phyloP scores from a whole-genome alignment of 2,113 vertebrate genomes.

The Psophia crepitans region DNA sequence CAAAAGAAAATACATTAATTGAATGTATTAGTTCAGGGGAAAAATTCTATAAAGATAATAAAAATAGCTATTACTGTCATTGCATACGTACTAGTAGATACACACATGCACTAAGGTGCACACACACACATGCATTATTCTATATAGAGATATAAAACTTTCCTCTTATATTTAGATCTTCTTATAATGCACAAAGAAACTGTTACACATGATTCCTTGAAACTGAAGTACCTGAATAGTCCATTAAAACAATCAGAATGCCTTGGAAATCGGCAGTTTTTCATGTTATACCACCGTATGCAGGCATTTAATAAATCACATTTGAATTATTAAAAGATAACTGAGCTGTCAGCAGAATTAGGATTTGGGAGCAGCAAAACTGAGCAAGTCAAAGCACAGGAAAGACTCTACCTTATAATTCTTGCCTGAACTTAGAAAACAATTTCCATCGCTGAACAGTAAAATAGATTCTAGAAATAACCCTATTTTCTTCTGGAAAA shows the following conservation, averaged over 20 bases:
- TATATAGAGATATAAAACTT: neutral
- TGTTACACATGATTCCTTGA: neutral
- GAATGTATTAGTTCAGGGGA: neutral
- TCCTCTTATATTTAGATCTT: neutral
- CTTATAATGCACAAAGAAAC: neutral
- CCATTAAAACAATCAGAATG: neutral
- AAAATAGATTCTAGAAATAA: neutral
- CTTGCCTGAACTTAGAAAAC: neutral
- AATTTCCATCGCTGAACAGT: neutral
- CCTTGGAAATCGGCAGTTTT: neutral
- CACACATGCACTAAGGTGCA: neutral
- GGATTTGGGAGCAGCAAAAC: neutral
- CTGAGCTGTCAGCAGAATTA: neutral
- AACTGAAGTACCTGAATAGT: neutral
- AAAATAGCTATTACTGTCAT: neutral
- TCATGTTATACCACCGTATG: neutral
- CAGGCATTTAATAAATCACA: neutral
- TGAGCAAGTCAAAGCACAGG: neutral
- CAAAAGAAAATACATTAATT: neutral
- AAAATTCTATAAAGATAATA: neutral
- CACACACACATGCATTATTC: rapidly evolving
- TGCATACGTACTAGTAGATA: neutral
- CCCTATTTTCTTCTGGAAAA: neutral
- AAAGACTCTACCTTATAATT: neutral
- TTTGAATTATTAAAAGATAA: neutral